Evolutionary conservation across 2,797 vertebrate genomes (phyloP).

Genomic region (Etheostoma nigrum): DNA sequence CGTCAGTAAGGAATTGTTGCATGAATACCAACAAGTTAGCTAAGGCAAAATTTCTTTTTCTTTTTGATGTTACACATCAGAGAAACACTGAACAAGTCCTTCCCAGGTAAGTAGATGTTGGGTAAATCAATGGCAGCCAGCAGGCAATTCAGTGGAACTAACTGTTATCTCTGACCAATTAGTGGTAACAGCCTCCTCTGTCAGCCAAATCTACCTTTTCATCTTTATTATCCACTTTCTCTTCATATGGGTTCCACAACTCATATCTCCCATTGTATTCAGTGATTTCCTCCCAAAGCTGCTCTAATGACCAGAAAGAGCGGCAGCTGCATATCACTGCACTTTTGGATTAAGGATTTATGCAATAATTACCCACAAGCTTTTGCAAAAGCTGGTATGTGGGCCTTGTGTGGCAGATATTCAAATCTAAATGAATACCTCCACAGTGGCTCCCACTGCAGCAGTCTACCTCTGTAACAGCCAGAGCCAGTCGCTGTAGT

Average conservation of each 20-base stretch:
- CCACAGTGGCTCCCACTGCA: conserved; percentile 45
- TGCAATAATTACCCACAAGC: conserved; percentile 78
- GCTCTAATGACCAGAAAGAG: conserved; percentile 45
- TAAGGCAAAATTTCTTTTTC: conserved; percentile 21
- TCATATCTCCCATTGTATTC: conserved; percentile 33
- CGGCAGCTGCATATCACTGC: conserved; percentile 56
- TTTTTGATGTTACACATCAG: conserved; percentile 53
- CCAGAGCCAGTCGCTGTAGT: conserved; percentile 44
- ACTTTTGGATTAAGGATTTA: conserved; percentile 71
- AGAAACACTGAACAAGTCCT: conserved; percentile 33
- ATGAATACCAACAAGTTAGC: conserved; percentile 62
- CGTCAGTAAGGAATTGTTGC: conserved; percentile 39
- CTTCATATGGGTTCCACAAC: conserved; percentile 20
- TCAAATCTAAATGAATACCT: conserved; percentile 72
- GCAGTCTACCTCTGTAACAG: conserved; percentile 56
- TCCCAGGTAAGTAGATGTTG: conserved; percentile 34
- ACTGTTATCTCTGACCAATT: conserved; percentile 44
- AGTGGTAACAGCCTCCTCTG: conserved; percentile 6
- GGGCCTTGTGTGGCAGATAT: conserved; percentile 62
- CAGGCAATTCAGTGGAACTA: conserved; percentile 20
- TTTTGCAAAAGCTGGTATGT: conserved; percentile 48
- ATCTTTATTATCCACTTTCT: conserved; percentile 45
- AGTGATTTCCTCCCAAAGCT: conserved; percentile 41
- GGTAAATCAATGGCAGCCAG: conserved; percentile 17
- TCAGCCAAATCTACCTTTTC: conserved; percentile 34